A percentile compares a stretch with the other conserved stretches of the same genome.
phyloP scores from a whole-genome alignment of 2,888 invertebrate species.

The Poecilobothrus nobilitatus region DNA sequence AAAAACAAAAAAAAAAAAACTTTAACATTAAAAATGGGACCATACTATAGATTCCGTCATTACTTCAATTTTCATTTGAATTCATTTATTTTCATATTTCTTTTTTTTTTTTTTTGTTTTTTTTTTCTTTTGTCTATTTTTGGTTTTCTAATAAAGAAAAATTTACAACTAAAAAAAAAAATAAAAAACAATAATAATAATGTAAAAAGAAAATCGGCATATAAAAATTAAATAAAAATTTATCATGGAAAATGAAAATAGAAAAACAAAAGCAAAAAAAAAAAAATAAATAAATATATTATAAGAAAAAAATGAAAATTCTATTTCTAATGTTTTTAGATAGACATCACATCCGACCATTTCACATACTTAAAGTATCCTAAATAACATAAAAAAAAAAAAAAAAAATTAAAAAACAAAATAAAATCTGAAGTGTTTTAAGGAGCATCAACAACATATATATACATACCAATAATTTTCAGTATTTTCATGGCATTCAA shows the following conservation, averaged over 20 bases:
- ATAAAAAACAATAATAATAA: too few relatives aligned
- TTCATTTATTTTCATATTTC: too few relatives aligned
- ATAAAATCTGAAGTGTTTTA: background rate
- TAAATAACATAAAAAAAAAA: background rate
- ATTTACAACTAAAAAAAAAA: background rate
- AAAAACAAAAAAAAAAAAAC: too few relatives aligned
- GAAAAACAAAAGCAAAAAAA: background rate
- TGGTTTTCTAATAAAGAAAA: background rate
- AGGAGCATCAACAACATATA: background rate
- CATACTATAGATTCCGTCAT: too few relatives aligned
- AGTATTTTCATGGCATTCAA: background rate
- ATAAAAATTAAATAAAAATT: slow-evolving; percentile 6
- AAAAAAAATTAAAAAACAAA: background rate
- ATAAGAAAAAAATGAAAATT: background rate
- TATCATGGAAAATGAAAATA: slow-evolving; percentile 6
- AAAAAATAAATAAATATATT: too few relatives aligned
- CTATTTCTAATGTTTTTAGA: slow-evolving; percentile 1
- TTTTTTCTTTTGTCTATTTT: too few relatives aligned
- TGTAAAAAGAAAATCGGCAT: background rate
- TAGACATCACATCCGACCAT: slow-evolving; percentile 6
- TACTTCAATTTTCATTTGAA: too few relatives aligned
- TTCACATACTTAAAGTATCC: slow-evolving; percentile 2
- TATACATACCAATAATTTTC: too few relatives aligned
- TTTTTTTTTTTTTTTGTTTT: too few relatives aligned
- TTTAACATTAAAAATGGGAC: too few relatives aligned